Percentiles rank a stretch among this genome's conserved stretches.
These are phyloP conservation scores for Phenganax marumi DNA, from an alignment of 92 coral and sea anemone genomes.

Conservation along the genomic window DNA sequence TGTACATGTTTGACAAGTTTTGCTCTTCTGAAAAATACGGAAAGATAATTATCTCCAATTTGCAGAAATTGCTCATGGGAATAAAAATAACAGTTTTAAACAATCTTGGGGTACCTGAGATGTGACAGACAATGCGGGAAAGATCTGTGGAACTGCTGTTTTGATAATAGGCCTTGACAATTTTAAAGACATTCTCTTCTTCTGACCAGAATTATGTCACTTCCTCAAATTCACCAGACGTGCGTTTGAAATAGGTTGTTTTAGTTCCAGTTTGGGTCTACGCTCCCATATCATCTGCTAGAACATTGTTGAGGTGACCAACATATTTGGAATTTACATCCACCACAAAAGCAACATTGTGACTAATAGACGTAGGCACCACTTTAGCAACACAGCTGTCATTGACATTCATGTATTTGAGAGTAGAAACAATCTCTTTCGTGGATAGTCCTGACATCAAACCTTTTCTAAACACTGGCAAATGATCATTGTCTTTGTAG, in stretches of 20 bases:
- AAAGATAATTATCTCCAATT: too few species aligned
- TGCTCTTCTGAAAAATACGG: too few species aligned
- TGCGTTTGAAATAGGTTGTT: conserved; percentile 16
- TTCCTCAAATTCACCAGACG: not conserved
- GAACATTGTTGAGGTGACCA: conserved; percentile 27
- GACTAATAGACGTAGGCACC: conserved; percentile 5
- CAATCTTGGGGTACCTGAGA: conserved; percentile 8
- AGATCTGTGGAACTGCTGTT: conserved; percentile 25
- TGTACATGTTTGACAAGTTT: too few species aligned
- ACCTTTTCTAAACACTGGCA: not conserved
- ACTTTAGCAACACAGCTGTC: conserved; percentile 19
- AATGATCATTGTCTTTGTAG: not conserved
- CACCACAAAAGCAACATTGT: conserved; percentile 14
- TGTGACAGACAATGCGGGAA: conserved; percentile 46
- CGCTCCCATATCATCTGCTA: conserved; percentile 55
- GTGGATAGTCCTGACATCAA: not conserved
- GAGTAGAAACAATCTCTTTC: not conserved
- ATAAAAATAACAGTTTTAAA: too few species aligned
- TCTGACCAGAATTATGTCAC: conserved; percentile 9
- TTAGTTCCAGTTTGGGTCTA: conserved; percentile 54
- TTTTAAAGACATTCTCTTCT: conserved; percentile 29
- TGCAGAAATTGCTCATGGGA: too few species aligned
- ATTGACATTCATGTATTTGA: conserved; percentile 25
- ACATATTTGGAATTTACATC: not conserved
- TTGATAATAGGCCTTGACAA: too few species aligned